Evolutionary conservation across 1,140 invertebrate genomes (phyloP).

Genomic region (Papilio glaucus): DNA sequence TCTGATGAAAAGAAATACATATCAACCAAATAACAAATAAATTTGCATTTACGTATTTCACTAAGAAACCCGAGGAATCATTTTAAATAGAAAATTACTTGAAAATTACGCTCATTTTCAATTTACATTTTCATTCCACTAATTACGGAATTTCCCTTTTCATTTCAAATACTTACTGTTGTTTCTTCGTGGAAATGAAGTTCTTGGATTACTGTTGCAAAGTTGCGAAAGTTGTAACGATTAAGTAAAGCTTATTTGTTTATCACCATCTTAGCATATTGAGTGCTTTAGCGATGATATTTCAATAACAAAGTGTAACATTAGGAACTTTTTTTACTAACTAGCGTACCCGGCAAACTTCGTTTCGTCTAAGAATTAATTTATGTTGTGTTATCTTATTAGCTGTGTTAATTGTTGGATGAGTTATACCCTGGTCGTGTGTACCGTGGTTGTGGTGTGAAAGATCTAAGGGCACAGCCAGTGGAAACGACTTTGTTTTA

Average conservation of each 20-base stretch:
- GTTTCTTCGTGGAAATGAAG: conserved; percentile 11
- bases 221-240: conserved; percentile 11
- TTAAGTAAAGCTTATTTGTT: conserved; percentile 19
- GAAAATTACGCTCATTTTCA: conserved; percentile 21
- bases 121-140: conserved; percentile 21
- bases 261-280: background rate
- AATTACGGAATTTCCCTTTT: conserved; percentile 19
- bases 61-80: conserved; percentile 3
- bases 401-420: no score
- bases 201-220: conserved; percentile 15
- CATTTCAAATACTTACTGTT: conserved; percentile 18
- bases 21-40: background rate
- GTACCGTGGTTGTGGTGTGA: no score
- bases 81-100: conserved; percentile 19
- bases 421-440: no score
- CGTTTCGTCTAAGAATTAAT: no score
- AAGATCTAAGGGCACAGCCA: no score
- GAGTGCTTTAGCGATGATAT: background rate
- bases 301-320: background rate
- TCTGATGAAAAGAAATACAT: background rate
- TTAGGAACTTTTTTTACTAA: no score
- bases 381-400: no score
- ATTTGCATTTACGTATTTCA: conserved; percentile 6
- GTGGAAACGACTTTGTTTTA: no score
- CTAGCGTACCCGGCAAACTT: no score